Evolutionary conservation across 1,140 invertebrate genomes (phyloP).

Genomic region (Adoxophyes honmai): DNA sequence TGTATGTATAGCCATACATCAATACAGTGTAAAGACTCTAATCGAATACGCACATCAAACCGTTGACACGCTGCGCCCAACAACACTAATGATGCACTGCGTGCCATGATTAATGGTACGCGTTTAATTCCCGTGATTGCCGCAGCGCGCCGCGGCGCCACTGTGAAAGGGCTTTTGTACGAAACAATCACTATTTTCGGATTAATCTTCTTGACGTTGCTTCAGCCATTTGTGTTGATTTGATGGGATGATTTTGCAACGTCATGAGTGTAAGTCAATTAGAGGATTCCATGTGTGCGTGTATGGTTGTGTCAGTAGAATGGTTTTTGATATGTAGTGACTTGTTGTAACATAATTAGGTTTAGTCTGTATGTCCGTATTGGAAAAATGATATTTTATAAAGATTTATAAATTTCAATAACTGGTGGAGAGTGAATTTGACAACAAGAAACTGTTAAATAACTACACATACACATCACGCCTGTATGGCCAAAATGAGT

Average conservation of each 20-base stretch:
- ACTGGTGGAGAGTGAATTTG: no score
- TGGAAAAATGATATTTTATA: no score
- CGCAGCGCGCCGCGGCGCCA: constrained; percentile 34
- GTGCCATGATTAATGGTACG: constrained; percentile 48
- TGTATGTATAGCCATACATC: no score
- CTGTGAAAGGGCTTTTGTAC: constrained; percentile 22
- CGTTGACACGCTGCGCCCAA: constrained; percentile 16
- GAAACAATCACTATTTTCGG: constrained; percentile 32
- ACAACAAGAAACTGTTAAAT: no score
- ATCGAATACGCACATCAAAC: constrained; percentile 1
- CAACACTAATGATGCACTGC: constrained; percentile 45
- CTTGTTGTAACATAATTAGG: no score
- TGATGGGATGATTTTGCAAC: constrained; percentile 13
- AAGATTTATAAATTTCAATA: no score
- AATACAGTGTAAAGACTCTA: no score
- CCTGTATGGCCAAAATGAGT: no score
- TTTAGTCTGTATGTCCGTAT: no score
- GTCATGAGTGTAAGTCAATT: constrained; percentile 2
- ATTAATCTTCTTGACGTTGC: constrained; percentile 8
- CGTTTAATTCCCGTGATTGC: constrained; percentile 57
- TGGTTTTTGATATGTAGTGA: no score
- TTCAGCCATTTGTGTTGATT: constrained; percentile 12
- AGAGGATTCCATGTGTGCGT: neutral
- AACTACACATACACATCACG: no score
- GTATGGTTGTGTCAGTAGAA: neutral